Evolutionary conservation across 2,113 vertebrate species (phyloP), one percentile per base, ranked within the genome.

Genomic region (Taurulus bubalis): DNA sequence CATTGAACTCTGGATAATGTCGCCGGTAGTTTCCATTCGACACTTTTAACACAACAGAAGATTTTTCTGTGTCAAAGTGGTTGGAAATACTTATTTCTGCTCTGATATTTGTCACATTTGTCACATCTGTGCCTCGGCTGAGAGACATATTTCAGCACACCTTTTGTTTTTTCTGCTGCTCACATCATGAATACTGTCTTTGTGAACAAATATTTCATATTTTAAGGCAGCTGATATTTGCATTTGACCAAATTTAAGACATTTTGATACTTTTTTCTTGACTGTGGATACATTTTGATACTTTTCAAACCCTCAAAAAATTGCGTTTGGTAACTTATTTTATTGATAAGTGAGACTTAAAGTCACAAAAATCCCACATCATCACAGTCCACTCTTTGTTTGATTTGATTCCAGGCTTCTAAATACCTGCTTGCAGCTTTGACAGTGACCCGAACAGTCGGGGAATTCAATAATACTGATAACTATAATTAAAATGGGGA

Each of bases 401-500:
- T 40, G 4, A 58, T 20, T 59, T 72, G 16, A 56, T 56, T 56
- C 53, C 53, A 24, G 53, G n/a, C 22, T 47, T 49, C 42, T 16
- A n/a, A 36, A 49, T 20, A 11, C 15, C 34, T 15, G 4, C 26
- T 38, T 40, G 16, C 64, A 58, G 53, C 28, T 40, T 56, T 36
- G 1, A 64, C 49, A 5, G 12, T 75, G 42, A 71, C 77, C 30
- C 71, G 5, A 40, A 51, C 32, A 40, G 40, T 12, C 6, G 1
- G 4, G 32, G 20, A 66, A 24, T 28, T 32, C 38, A 70, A 16
- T 45, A 36, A 65, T 8, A 51, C 42, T 34, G 6, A 62, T 32
- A 83, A 34, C 55, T 75, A 74, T 70, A 59, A 76, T 71, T 15
- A 30, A 8, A 78, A 64, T 55, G 11, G 64, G 7, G 58, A 78